Evolutionary conservation across 2,113 vertebrate genomes (phyloP).

Genomic region (Nothocercus nigrocapillus): DNA sequence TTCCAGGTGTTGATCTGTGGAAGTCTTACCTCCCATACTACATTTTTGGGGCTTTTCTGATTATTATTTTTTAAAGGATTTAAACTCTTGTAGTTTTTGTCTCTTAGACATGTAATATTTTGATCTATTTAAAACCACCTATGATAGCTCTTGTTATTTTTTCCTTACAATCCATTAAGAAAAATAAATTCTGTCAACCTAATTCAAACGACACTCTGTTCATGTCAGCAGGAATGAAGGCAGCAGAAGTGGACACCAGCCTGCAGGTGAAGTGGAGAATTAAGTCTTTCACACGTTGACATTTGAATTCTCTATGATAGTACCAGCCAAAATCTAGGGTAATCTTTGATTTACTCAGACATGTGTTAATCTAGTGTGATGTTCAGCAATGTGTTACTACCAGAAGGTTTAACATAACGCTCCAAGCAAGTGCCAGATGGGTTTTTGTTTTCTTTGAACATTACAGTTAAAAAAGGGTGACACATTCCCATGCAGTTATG

Average conservation of each 20-base stretch:
- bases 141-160: neutral
- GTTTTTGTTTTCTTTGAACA: neutral
- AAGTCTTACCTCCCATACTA: neutral
- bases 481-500: neutral
- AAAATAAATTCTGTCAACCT: neutral
- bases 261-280: neutral
- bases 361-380: neutral
- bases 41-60: neutral
- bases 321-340: neutral
- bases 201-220: neutral
- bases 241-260: accelerated
- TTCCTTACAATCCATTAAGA: neutral
- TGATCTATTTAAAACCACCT: neutral
- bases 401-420: conserved; percentile 24
- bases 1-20: neutral
- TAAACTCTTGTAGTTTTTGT: neutral
- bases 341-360: neutral
- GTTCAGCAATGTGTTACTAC: neutral
- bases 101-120: neutral
- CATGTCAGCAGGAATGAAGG: neutral
- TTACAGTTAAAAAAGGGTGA: neutral
- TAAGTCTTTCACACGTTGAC: neutral
- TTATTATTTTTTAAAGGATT: neutral
- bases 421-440: neutral
- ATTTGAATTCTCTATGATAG: neutral